A percentile compares a stretch with the other conserved stretches of the same genome.
Conservation (phyloP, 2,113 vertebrate species). For the Eptesicus fuscus region DNA sequence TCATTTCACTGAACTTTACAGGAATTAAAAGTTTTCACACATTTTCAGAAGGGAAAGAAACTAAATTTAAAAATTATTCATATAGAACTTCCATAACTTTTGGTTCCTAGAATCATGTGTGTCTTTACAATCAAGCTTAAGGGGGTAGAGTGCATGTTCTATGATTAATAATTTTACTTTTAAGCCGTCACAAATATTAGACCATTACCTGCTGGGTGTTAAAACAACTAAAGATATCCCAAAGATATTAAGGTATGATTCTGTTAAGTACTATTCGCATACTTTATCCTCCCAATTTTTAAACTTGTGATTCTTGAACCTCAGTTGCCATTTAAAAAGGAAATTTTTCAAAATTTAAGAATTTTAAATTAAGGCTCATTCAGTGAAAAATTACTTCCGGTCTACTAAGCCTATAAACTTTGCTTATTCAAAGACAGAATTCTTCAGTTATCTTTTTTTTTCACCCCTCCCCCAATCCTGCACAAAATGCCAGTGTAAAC, state of each 20-base stretch:
- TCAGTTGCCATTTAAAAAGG: background rate
- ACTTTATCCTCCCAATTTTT: background rate
- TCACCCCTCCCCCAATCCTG: background rate
- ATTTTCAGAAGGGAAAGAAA: background rate
- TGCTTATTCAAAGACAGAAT: conserved; percentile 30
- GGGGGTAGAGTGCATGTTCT: background rate
- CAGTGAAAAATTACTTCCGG: conserved; percentile 39
- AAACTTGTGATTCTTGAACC: background rate
- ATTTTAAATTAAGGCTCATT: background rate
- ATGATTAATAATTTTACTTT: conserved; percentile 11
- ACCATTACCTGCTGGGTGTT: background rate
- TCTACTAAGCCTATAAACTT: conserved; percentile 15
- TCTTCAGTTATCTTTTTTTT: conserved; percentile 42
- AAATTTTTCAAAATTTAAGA: conserved; percentile 12
- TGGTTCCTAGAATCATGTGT: conserved; percentile 36
- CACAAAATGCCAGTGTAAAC: conserved; percentile 49
- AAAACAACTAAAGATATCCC: background rate
- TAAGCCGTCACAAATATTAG: conserved; percentile 63
- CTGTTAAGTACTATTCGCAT: background rate
- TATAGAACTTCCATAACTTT: background rate
- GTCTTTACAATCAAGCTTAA: conserved; percentile 30
- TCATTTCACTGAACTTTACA: background rate
- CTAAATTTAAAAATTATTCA: background rate
- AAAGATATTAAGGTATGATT: conserved; percentile 10
- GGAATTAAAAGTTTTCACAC: conserved; percentile 26